phyloP scores from a whole-genome alignment of 23 tunicate species.

The Clavelina lepadiformis region DNA sequence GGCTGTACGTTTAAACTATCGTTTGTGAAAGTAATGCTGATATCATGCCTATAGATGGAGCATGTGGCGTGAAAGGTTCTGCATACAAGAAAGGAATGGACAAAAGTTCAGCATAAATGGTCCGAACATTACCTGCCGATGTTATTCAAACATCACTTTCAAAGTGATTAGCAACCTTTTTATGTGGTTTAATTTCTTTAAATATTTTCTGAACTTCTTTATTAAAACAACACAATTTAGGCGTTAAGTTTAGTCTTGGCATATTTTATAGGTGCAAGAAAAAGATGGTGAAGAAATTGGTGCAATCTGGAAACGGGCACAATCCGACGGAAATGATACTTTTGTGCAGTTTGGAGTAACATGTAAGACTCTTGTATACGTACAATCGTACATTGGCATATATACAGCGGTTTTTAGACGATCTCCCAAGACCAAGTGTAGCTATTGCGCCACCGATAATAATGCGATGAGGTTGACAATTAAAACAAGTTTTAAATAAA shows the following conservation, averaged over 20 bases:
- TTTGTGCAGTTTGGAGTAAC: constrained; percentile 65
- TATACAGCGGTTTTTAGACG: no score
- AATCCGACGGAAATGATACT: no score
- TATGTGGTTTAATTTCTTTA: neutral
- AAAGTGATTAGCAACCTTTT: constrained; percentile 6
- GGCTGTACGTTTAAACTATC: neutral
- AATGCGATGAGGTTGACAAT: no score
- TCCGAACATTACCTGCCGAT: constrained; percentile 46
- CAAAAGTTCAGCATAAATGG: constrained; percentile 28
- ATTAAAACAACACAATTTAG: no score
- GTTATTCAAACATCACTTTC: constrained; percentile 40
- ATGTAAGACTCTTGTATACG: no score
- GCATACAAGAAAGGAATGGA: neutral
- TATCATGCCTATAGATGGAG: constrained; percentile 28
- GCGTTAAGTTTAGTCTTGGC: neutral
- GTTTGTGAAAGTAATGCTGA: neutral
- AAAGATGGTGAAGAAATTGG: constrained; percentile 26
- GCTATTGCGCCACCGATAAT: no score
- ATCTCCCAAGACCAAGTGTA: no score
- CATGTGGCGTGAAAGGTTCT: constrained; percentile 41
- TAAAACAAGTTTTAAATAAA: no score
- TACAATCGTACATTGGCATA: no score
- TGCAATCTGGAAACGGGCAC: constrained; percentile 81
- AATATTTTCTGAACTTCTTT: neutral
- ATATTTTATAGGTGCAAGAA: neutral